Evolutionary conservation across 2,113 vertebrate genomes (phyloP).

Genomic region (Struthidea cinerea): DNA sequence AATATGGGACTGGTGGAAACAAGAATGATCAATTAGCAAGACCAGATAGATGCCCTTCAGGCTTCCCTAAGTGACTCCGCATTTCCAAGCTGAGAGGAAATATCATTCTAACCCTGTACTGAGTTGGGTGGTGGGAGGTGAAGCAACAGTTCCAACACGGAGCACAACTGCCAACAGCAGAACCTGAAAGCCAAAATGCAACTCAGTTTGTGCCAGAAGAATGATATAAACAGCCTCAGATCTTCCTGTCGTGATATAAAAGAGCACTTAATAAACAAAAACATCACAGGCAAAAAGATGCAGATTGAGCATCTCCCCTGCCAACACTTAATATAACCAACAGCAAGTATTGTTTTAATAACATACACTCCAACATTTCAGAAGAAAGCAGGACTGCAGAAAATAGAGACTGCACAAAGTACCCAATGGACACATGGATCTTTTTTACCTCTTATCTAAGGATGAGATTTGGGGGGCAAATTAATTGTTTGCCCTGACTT

Average conservation of each 20-base stretch:
- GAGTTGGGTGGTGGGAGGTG: not conserved
- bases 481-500: not conserved
- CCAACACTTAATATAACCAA: not conserved
- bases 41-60: not conserved
- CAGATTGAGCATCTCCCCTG: not conserved
- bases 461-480: not conserved
- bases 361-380: not conserved
- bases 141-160: not conserved
- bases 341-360: not conserved
- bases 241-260: not conserved
- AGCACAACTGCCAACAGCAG: not conserved
- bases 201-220: not conserved
- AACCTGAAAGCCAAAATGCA: not conserved
- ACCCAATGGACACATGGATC: not conserved
- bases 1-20: not conserved
- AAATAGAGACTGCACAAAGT: not conserved
- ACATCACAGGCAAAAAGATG: not conserved
- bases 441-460: not conserved
- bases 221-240: not conserved
- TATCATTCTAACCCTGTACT: not conserved
- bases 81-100: not conserved
- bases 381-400: not conserved
- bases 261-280: not conserved
- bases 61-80: not conserved
- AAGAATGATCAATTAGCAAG: not conserved